phyloP scores from a whole-genome alignment of 2,888 invertebrate species.

The Drosophila parthenogenetica region DNA sequence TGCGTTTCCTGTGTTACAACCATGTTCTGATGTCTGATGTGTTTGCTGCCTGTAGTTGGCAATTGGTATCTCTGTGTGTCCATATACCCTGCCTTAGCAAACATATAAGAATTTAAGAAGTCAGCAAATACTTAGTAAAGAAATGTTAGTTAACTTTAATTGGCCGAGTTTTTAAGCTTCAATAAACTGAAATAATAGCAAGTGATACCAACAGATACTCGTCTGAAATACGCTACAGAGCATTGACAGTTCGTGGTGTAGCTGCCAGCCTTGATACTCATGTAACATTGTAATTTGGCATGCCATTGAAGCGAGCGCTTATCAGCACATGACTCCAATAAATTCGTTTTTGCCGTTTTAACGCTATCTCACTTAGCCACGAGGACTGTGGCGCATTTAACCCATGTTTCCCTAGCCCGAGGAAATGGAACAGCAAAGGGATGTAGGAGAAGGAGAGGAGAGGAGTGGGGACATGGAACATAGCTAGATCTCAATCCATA shows the following conservation, averaged over 20 bases:
- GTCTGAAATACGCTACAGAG: constrained; percentile 24
- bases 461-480: constrained; percentile 1
- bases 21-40: constrained; percentile 58
- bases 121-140: no score
- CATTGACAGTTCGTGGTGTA: constrained; percentile 22
- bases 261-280: constrained; percentile 19
- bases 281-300: constrained; percentile 77
- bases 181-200: no score
- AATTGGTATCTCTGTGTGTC: constrained; percentile 59
- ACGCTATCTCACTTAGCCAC: constrained; percentile 68
- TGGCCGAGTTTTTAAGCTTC: no score
- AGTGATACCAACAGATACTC: neutral
- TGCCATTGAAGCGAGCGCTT: constrained; percentile 70
- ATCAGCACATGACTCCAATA: constrained; percentile 80
- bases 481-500: constrained; percentile 49
- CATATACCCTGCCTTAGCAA: constrained; percentile 45
- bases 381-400: constrained; percentile 54
- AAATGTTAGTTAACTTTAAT: no score
- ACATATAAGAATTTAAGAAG: neutral
- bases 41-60: constrained; percentile 63
- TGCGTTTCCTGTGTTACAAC: constrained; percentile 77
- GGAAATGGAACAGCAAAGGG: constrained; percentile 8
- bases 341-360: constrained; percentile 71
- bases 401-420: constrained; percentile 52
- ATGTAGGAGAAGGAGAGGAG: neutral